A percentile compares a stretch with the other conserved stretches of the same genome.
Conservation (phyloP, 2,888 invertebrate genomes). For the Caenorhabditis uteleia region DNA sequence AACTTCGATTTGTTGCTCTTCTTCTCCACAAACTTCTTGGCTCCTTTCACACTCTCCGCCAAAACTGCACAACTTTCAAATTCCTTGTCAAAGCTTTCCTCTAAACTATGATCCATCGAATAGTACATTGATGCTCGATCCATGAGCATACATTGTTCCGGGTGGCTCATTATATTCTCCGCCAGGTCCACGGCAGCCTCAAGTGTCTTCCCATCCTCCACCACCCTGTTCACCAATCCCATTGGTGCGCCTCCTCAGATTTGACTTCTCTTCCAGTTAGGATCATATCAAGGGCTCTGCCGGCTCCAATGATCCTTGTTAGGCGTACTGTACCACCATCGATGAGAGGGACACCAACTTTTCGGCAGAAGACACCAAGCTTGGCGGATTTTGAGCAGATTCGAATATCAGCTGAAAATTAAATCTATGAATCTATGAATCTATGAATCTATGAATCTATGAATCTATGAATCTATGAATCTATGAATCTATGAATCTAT, state of each 20-base stretch:
- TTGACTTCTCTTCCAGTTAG: slow-evolving; percentile 84
- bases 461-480: too few species aligned
- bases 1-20: too few species aligned
- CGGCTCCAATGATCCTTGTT: slow-evolving; percentile 77
- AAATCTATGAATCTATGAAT: neutral
- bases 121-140: slow-evolving; percentile 70
- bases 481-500: too few species aligned
- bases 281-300: slow-evolving; percentile 83
- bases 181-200: slow-evolving; percentile 75
- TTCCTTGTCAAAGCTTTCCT: slow-evolving; percentile 70
- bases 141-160: slow-evolving; percentile 75
- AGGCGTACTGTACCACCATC: slow-evolving; percentile 85
- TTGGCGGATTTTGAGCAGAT: slow-evolving; percentile 85
- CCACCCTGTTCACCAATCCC: slow-evolving; percentile 83
- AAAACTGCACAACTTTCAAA: slow-evolving; percentile 42
- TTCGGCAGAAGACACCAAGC: slow-evolving; percentile 84
- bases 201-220: slow-evolving; percentile 82
- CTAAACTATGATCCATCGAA: slow-evolving; percentile 64
- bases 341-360: slow-evolving; percentile 86
- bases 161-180: slow-evolving; percentile 79
- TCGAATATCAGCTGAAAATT: slow-evolving; percentile 77
- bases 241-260: slow-evolving; percentile 81
- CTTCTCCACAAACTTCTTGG: slow-evolving; percentile 22
- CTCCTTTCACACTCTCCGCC: slow-evolving; percentile 36
- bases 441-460: too few species aligned